Evolutionary conservation across 2,113 vertebrate species (phyloP), one percentile per base, ranked within the genome.

Genomic region (Cichladusa arquata): DNA sequence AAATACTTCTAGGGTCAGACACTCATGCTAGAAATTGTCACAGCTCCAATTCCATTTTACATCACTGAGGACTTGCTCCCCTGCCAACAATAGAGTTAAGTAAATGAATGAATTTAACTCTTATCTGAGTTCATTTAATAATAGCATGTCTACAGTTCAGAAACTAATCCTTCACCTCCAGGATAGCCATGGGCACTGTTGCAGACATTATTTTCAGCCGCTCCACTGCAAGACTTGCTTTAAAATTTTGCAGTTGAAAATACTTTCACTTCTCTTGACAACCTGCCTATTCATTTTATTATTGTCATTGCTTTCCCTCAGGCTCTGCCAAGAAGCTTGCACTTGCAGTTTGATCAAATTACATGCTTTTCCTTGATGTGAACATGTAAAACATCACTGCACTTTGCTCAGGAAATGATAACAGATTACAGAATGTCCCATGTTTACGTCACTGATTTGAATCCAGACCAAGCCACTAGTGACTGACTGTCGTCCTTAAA

Each of bases 291-390:
- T 86, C 71, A 82, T 93, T 95, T 81, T 77, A 47, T 89, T 91
- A 64, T 77, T 64, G 56, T 81, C 70, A 40, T 50, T 88, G 61
- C 73, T 87, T 93, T 90, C 85, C 89, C 58, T 64, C 87, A 84
- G 65, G 81, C 69, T 93, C 81, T 96, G 53, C 76, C 81, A 92
- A 96, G 60, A 95, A 97, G 74, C 90, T 92, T 90, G 29, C 65
- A 60, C 50, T 95, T 56, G 53, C 38, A 93, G 50, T 50, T 80
- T 95, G 90, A 98, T 96, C 86, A 96, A 96, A 96, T 83, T 94
- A 81, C 73, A 85, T 91, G 51, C 45, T 95, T 95, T 86, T 79
- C 34, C 74, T 96, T 91, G 94, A 97, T 87, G 60, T 77, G 78
- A 92, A 70, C 81, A 58, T 92, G 79, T 91, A 94, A 88, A 95